phyloP scores from a whole-genome alignment of 2,113 vertebrate genomes.

The Oncorhynchus gorbuscha region DNA sequence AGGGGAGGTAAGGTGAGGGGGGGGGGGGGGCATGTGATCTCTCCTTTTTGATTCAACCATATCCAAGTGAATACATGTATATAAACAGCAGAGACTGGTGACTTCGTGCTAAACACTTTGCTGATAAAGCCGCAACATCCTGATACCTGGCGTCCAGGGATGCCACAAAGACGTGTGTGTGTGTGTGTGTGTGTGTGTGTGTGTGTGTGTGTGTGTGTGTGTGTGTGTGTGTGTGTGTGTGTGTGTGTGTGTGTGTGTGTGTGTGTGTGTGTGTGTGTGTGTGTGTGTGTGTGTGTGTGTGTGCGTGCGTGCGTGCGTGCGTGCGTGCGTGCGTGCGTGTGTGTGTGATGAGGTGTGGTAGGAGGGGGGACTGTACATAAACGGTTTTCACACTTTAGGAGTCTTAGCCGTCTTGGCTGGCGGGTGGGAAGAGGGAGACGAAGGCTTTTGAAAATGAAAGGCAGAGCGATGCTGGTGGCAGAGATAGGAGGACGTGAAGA shows the following conservation, averaged over 20 bases:
- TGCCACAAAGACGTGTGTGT: constrained; percentile 48
- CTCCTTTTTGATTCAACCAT: constrained; percentile 69
- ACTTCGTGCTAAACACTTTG: constrained; percentile 63
- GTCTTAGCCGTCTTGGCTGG: constrained; percentile 57
- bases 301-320: too few species aligned
- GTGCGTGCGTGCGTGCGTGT: constrained; percentile 22
- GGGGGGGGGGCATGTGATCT: constrained; percentile 57
- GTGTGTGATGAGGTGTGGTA: constrained; percentile 1
- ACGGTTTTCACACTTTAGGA: constrained; percentile 70
- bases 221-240: constrained; percentile 12
- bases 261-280: neutral
- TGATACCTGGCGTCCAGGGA: constrained; percentile 55
- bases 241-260: constrained; percentile 4
- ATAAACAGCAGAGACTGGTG: constrained; percentile 69
- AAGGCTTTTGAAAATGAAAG: constrained; percentile 66
- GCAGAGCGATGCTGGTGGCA: constrained; percentile 66
- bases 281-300: too few species aligned
- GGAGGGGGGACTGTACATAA: constrained; percentile 62
- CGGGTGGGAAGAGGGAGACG: constrained; percentile 52
- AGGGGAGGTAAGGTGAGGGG: constrained; percentile 20
- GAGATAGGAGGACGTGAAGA: constrained; percentile 71
- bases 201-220: neutral
- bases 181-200: constrained; percentile 22
- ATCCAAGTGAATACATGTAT: constrained; percentile 78
- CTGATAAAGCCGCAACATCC: constrained; percentile 71